phyloP scores from a whole-genome alignment of 2,888 invertebrate species.

The Cylloceria caligata region DNA sequence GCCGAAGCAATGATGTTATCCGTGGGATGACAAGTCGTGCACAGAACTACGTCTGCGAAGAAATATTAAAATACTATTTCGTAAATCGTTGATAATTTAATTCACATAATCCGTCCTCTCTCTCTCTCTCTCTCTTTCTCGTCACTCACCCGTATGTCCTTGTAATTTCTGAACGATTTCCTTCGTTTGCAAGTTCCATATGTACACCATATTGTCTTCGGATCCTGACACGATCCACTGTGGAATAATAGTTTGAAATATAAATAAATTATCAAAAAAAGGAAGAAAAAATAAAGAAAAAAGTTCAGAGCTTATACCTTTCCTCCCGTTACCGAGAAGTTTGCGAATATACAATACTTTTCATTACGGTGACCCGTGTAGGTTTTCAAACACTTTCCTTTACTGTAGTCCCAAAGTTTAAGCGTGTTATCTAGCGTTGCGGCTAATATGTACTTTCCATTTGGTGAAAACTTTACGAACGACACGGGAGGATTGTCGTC shows the following conservation, averaged over 20 bases:
- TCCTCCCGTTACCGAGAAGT: slow-evolving; percentile 99
- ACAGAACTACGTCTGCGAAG: slow-evolving; percentile 92
- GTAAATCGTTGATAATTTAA: slow-evolving; percentile 1
- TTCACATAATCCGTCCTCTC: background rate
- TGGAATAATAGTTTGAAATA: background rate
- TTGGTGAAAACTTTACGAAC: slow-evolving; percentile 99
- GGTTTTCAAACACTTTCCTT: slow-evolving; percentile 99
- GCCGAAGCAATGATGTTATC: slow-evolving; percentile 99
- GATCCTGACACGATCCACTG: slow-evolving; percentile 99
- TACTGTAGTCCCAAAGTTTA: slow-evolving; percentile 99
- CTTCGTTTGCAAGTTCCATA: slow-evolving; percentile 99
- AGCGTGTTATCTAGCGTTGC: slow-evolving; percentile 99
- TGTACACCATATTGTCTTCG: slow-evolving; percentile 99
- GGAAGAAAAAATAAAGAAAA: background rate
- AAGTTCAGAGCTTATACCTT: slow-evolving; percentile 88
- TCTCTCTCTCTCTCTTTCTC: too few relatives aligned
- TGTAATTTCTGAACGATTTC: slow-evolving; percentile 99
- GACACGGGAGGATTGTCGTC: slow-evolving; percentile 99
- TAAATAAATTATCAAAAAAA: too few relatives aligned
- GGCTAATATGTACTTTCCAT: slow-evolving; percentile 99
- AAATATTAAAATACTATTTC: background rate
- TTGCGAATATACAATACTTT: slow-evolving; percentile 99
- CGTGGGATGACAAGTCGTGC: slow-evolving; percentile 99
- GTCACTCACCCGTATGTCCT: slow-evolving; percentile 93
- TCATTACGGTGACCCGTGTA: slow-evolving; percentile 99